These are phyloP conservation scores for Apodemus agrarius DNA, from an alignment of 2,797 vertebrate genomes.

Conservation along the genomic window DNA sequence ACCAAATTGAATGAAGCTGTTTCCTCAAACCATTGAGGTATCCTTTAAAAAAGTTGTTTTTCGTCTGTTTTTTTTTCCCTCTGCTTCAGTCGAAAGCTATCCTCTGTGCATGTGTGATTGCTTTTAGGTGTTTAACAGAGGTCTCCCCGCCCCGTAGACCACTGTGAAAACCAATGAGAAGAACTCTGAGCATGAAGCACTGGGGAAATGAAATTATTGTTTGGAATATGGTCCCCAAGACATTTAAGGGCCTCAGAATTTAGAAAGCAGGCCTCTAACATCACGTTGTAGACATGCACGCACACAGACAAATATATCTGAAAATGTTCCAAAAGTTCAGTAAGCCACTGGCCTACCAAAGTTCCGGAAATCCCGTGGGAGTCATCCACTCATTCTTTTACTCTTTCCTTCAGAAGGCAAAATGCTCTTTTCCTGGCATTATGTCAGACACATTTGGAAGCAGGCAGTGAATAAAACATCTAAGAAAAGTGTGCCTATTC, in stretches of 20 bases:
- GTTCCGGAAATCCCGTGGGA: slow-evolving; percentile 5
- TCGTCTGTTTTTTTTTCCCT: not conserved
- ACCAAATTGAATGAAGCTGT: slow-evolving; percentile 55
- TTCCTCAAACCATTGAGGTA: slow-evolving; percentile 36
- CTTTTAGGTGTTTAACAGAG: slow-evolving; percentile 19
- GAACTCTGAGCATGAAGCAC: slow-evolving; percentile 31
- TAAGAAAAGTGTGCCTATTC: not conserved
- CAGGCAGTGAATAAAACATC: not conserved
- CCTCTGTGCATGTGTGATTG: not conserved
- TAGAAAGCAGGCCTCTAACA: not conserved
- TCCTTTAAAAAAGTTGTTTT: not conserved
- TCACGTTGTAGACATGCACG: not conserved
- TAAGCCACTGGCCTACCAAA: not conserved
- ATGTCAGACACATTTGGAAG: not conserved
- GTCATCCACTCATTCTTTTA: not conserved
- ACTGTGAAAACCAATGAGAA: slow-evolving; percentile 49
- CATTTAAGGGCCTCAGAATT: not conserved
- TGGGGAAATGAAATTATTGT: not conserved
- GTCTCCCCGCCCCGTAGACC: not conserved
- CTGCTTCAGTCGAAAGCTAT: not conserved
- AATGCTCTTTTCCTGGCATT: not conserved
- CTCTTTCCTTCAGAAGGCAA: slow-evolving; percentile 13
- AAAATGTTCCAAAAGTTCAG: not conserved
- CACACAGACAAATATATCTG: not conserved
- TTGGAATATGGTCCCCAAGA: not conserved